Evolutionary conservation across 2,113 vertebrate genomes (phyloP).

Genomic region (Apteryx mantelli): DNA sequence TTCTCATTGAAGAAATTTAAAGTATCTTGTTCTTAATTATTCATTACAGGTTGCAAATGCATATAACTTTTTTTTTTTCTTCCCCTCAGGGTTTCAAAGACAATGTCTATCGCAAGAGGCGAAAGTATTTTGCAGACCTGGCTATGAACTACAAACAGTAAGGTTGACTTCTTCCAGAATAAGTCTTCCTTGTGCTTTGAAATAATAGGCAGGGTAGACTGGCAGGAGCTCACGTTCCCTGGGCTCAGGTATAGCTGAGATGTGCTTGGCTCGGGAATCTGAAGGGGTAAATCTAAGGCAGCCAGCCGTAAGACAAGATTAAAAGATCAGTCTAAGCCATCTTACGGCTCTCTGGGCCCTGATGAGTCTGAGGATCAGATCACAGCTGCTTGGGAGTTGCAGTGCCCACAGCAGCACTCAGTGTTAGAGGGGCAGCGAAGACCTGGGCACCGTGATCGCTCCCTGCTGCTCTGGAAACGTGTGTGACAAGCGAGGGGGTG

Average conservation of each 20-base stretch:
- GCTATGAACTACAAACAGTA: constrained; percentile 95
- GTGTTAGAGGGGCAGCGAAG: not conserved
- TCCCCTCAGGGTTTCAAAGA: constrained; percentile 93
- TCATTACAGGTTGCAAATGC: not conserved
- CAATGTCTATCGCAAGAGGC: constrained; percentile 94
- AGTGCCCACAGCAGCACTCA: not conserved
- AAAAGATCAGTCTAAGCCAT: not conserved
- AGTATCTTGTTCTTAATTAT: not conserved
- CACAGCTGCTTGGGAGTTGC: accelerated
- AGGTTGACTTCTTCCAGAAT: constrained; percentile 59
- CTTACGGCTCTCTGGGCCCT: not conserved
- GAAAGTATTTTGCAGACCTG: constrained; percentile 97
- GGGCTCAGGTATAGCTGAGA: not conserved
- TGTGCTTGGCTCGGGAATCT: not conserved
- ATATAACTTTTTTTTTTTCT: not conserved
- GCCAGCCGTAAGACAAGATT: not conserved
- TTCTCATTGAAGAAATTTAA: not conserved
- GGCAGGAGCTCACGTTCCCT: not conserved
- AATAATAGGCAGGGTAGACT: not conserved
- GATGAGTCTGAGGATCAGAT: not conserved
- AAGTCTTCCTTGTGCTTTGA: not conserved
- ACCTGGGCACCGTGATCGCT: not conserved
- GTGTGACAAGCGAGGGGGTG: not conserved
- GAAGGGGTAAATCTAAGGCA: not conserved
- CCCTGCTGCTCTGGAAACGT: not conserved